Conservation (phyloP, 2,888 invertebrate species). For the Chalcis sispes region DNA sequence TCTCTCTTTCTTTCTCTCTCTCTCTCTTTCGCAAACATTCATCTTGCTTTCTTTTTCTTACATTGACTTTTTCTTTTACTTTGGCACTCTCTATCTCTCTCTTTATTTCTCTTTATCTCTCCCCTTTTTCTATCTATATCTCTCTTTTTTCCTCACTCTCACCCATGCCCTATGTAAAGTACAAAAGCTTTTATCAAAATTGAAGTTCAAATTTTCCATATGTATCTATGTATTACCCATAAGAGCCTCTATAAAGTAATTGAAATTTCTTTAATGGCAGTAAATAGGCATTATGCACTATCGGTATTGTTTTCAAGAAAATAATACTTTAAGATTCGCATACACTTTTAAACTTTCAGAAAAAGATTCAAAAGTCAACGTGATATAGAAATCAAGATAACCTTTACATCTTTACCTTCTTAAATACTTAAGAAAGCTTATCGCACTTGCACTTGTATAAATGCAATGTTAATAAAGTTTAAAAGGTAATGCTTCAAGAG, state of each 20-base stretch:
- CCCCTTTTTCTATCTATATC: neutral
- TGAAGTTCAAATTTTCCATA: slow-evolving; percentile 44
- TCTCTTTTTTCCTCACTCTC: neutral
- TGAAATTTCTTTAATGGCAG: neutral
- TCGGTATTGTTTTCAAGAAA: neutral
- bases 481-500: no score
- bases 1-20: neutral
- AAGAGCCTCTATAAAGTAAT: neutral
- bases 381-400: no score
- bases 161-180: slow-evolving; percentile 18
- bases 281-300: neutral
- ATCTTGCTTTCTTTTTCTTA: neutral
- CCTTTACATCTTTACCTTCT: no score
- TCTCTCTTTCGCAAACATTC: neutral
- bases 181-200: slow-evolving; percentile 47
- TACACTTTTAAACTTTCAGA: neutral
- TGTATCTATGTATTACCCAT: slow-evolving; percentile 2
- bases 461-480: no score
- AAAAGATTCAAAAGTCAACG: no score
- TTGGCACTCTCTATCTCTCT: neutral
- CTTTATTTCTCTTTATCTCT: slow-evolving; percentile 1
- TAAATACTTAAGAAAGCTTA: no score
- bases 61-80: neutral
- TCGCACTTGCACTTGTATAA: no score
- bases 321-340: neutral